A percentile compares a stretch with the other conserved stretches of the same genome.
These are phyloP conservation scores for roundworm (Caenorhabditis elegans) DNA, from an alignment of 1,140 invertebrate species.

Conservation along the genomic window DNA sequence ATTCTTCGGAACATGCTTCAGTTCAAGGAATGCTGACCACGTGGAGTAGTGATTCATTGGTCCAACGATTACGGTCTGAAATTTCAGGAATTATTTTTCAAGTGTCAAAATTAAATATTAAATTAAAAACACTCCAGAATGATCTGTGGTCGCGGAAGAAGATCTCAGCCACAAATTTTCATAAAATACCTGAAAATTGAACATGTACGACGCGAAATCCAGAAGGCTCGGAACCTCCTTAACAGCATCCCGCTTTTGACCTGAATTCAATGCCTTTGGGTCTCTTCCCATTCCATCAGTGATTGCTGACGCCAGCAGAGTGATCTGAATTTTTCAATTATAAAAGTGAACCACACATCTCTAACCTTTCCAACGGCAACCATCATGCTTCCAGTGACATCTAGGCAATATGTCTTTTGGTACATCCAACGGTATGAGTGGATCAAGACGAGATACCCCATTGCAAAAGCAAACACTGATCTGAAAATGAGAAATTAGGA, in stretches of 20 bases:
- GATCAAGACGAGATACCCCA: conserved; percentile 1
- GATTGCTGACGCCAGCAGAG: background rate
- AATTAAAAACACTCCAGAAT: too few relatives aligned
- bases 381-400: conserved; percentile 21
- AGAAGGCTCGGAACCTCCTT: background rate
- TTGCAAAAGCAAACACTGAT: conserved; percentile 5
- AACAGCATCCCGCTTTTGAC: background rate
- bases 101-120: too few relatives aligned
- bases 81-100: background rate
- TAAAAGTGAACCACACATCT: background rate
- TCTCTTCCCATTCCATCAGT: background rate
- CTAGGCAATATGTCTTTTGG: conserved; percentile 4
- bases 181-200: background rate
- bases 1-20: background rate
- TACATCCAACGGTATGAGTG: conserved; percentile 17
- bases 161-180: too few relatives aligned
- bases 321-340: background rate
- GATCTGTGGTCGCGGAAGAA: too few relatives aligned
- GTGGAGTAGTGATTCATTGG: conserved; percentile 15
- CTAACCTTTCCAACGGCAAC: background rate
- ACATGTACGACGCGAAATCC: background rate
- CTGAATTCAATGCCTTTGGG: background rate
- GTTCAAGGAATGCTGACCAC: background rate
- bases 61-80: background rate
- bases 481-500: background rate